Base-by-base conservation (phyloP, 2,113 vertebrate genomes). In the Trochalopteron elliotii region DNA sequence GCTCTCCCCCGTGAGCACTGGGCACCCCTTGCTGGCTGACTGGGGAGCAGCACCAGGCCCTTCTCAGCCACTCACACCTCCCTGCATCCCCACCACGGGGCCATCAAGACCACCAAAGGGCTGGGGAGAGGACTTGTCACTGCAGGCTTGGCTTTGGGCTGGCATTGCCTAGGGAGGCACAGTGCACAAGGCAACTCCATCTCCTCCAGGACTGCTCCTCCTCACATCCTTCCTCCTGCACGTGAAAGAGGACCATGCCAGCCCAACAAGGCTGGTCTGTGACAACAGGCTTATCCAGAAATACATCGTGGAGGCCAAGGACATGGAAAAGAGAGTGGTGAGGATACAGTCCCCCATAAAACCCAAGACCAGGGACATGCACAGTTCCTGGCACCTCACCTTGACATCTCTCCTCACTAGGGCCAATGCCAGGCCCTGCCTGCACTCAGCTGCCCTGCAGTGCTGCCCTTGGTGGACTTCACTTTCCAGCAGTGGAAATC, bases 381-480 rank as follows among this genome's bases (percentile, higher is more conserved):
- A 56, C 37, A 27, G 28, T 28, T 88, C 52, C 52, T 31, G 25
- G 33, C 11, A 15, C 35, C 83, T 85, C 57, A 94, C n/a, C 31
- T 53, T 8, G 1, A 30, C 42, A 40, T 45, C 57, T 83, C 53
- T 96, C 44, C 83, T 79, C 68, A 27, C 24, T 56, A 98, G 98
- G 93, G 83, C 57, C 97, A 97, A 61, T 98, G 98, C 63, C 97
- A 96, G 80, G 91, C 93, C 5, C 20, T 96, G 49, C 91, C 89
- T 4, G 11, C 37, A 6, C 92, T 98, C 56, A 60, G 88, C 74
- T 90, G 72, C 44, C 97, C 98, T 3, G 65, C 56, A 3, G 90
- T 93, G 71, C 94, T 98, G 87, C 98, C 98, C 59, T 84, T 96
- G 68, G 98, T 98, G 93, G 98, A 98, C 71, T 95, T 98, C n/a